These are phyloP conservation scores for Nothobranchius kuhntae DNA, from an alignment of 2,113 vertebrate genomes.

Conservation along the genomic window DNA sequence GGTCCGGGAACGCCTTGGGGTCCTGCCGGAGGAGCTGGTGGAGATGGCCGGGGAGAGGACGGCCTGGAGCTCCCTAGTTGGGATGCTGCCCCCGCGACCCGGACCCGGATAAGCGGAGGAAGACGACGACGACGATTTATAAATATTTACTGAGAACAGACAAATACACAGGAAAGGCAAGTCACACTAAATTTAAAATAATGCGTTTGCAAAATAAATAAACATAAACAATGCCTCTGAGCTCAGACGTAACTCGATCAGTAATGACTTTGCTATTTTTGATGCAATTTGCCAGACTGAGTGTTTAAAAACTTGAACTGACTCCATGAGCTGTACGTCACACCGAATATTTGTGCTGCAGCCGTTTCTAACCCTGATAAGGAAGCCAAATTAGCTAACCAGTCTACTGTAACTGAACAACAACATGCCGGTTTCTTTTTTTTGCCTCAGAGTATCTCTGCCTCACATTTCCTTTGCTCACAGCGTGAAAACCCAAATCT, in stretches of 20 bases:
- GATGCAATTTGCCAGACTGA: not conserved
- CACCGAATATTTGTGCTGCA: not conserved
- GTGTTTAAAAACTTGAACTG: not conserved
- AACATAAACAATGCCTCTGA: not conserved
- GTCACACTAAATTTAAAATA: not conserved
- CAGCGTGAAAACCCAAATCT: constrained; percentile 32
- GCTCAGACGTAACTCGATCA: not conserved
- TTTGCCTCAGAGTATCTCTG: constrained; percentile 10
- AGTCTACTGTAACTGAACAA: constrained; percentile 10
- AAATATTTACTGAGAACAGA: not conserved
- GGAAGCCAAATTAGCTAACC: not conserved
- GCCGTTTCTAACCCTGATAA: not conserved
- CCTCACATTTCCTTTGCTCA: constrained; percentile 8
- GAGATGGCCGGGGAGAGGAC: too few species aligned
- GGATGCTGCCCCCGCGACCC: too few species aligned
- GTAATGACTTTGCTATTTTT: not conserved
- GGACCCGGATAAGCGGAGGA: too few species aligned
- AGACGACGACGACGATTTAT: not conserved
- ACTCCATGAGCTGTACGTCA: constrained; percentile 8
- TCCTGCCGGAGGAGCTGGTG: too few species aligned
- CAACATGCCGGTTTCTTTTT: not conserved
- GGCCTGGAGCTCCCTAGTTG: too few species aligned
- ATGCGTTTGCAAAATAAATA: not conserved
- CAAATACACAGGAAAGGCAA: not conserved
- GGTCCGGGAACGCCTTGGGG: too few species aligned